Percentiles rank a stretch among this genome's conserved stretches.
phyloP scores from a whole-genome alignment of 2,888 invertebrate species.

The Monopis laevigella region DNA sequence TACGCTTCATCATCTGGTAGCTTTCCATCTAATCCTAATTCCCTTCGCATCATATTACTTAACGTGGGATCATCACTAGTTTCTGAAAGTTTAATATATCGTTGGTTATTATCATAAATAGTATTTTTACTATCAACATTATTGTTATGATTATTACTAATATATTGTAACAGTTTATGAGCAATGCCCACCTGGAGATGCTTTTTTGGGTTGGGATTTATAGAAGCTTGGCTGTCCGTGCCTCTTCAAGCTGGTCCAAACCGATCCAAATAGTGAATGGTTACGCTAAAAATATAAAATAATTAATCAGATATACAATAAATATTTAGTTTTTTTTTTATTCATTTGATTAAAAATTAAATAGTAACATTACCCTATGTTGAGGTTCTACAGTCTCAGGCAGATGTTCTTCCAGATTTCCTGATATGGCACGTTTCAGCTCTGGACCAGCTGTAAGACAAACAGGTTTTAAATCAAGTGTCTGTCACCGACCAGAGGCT shows the following conservation, averaged over 20 bases:
- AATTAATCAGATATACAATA: neutral
- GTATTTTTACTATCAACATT: neutral
- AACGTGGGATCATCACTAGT: slow-evolving; percentile 35
- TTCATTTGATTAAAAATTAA: slow-evolving; percentile 19
- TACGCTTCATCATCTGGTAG: slow-evolving; percentile 52
- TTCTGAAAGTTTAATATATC: slow-evolving; percentile 15
- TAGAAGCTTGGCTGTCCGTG: slow-evolving; percentile 64
- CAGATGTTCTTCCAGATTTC: slow-evolving; percentile 92
- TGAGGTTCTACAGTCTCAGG: slow-evolving; percentile 95
- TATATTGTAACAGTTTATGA: too few species aligned
- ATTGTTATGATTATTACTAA: too few species aligned
- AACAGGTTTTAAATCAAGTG: too few species aligned
- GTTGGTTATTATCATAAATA: neutral
- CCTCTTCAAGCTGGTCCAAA: slow-evolving; percentile 91
- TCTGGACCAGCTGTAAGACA: slow-evolving; percentile 84
- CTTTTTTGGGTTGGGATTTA: slow-evolving; percentile 24
- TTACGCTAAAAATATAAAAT: slow-evolving; percentile 78
- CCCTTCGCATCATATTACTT: slow-evolving; percentile 57
- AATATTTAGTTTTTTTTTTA: neutral
- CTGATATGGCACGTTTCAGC: slow-evolving; percentile 96
- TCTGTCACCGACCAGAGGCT: too few species aligned
- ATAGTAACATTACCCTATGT: slow-evolving; percentile 81
- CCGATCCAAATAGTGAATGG: slow-evolving; percentile 93
- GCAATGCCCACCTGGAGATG: slow-evolving; percentile 13
- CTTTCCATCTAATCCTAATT: slow-evolving; percentile 55